phyloP scores from a whole-genome alignment of 1,140 invertebrate species.

The Steinernema feltiae region DNA sequence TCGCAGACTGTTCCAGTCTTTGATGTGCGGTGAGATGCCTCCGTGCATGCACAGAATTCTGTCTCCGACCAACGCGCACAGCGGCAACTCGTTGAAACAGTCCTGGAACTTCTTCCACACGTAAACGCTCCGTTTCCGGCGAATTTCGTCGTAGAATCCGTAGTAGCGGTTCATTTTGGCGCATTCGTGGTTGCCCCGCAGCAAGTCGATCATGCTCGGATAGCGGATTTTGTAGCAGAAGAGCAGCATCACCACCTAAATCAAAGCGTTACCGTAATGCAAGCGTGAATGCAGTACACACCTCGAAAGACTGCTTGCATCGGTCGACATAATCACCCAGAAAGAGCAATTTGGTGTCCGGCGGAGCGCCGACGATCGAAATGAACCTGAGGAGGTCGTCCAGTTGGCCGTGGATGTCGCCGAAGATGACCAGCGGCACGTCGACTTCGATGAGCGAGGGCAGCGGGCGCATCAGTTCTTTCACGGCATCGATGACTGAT shows the following conservation, averaged over 20 bases:
- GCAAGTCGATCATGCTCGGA: slow-evolving; percentile 66
- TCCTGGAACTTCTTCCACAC: slow-evolving; percentile 55
- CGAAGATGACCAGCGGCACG: slow-evolving; percentile 59
- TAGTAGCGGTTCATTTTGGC: slow-evolving; percentile 63
- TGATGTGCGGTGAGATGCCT: slow-evolving; percentile 71
- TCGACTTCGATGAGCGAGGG: slow-evolving; percentile 31
- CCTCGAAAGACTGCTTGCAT: slow-evolving; percentile 71
- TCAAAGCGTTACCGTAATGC: not conserved
- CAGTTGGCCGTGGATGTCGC: slow-evolving; percentile 63
- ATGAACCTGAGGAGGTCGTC: slow-evolving; percentile 61
- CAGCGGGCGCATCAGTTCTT: slow-evolving; percentile 4
- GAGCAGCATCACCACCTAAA: slow-evolving; percentile 43
- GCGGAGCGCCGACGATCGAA: slow-evolving; percentile 73
- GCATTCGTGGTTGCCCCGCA: slow-evolving; percentile 68
- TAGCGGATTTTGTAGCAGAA: slow-evolving; percentile 60
- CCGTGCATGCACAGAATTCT: slow-evolving; percentile 79
- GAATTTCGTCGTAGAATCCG: slow-evolving; percentile 37
- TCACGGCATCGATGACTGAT: slow-evolving; percentile 4
- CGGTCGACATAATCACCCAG: slow-evolving; percentile 84
- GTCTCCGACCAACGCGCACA: slow-evolving; percentile 76
- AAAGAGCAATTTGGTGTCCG: slow-evolving; percentile 97
- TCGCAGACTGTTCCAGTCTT: slow-evolving; percentile 58
- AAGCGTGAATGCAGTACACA: slow-evolving; percentile 61
- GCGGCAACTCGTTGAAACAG: slow-evolving; percentile 49
- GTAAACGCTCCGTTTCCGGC: slow-evolving; percentile 11